phyloP scores from a whole-genome alignment of 2,797 vertebrate genomes.

The Acestrorhynchus altus region DNA sequence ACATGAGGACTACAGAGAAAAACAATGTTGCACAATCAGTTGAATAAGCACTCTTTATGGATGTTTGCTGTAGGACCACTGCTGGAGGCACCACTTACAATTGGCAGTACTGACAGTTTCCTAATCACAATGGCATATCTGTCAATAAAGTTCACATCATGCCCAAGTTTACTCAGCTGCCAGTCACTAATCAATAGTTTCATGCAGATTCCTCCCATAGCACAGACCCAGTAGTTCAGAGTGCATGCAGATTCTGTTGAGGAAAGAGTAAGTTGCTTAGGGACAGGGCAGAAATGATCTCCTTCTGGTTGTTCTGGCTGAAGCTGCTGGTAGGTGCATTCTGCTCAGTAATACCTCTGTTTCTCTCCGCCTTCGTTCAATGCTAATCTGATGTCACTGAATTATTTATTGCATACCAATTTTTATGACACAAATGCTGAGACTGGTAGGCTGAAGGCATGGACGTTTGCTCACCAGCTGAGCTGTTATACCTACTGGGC shows the following conservation, averaged over 20 bases:
- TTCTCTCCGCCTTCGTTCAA: constrained; percentile 37
- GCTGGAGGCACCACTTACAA: constrained; percentile 31
- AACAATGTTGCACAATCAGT: constrained; percentile 21
- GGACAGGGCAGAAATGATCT: constrained; percentile 62
- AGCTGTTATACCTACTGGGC: constrained; percentile 66
- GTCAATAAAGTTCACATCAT: constrained; percentile 58
- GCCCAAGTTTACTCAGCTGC: too few relatives aligned
- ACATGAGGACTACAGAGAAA: constrained; percentile 10
- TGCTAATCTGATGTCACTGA: constrained; percentile 59
- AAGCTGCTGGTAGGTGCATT: constrained; percentile 61
- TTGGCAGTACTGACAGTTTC: constrained; percentile 41
- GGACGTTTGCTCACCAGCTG: constrained; percentile 68
- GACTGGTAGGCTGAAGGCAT: constrained; percentile 55
- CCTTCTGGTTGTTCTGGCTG: constrained; percentile 63
- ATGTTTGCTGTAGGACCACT: neutral
- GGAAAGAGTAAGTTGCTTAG: constrained; percentile 13
- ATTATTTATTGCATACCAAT: constrained; percentile 60
- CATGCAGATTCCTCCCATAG: constrained; percentile 13
- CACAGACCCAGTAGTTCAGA: constrained; percentile 9
- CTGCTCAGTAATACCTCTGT: constrained; percentile 29
- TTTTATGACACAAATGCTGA: constrained; percentile 52
- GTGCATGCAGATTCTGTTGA: neutral
- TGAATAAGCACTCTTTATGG: constrained; percentile 20
- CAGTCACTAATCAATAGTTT: neutral
- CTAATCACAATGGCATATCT: constrained; percentile 60